Base-by-base conservation (phyloP, 1,140 invertebrate species). In the Oreohelix idahoensis region DNA sequence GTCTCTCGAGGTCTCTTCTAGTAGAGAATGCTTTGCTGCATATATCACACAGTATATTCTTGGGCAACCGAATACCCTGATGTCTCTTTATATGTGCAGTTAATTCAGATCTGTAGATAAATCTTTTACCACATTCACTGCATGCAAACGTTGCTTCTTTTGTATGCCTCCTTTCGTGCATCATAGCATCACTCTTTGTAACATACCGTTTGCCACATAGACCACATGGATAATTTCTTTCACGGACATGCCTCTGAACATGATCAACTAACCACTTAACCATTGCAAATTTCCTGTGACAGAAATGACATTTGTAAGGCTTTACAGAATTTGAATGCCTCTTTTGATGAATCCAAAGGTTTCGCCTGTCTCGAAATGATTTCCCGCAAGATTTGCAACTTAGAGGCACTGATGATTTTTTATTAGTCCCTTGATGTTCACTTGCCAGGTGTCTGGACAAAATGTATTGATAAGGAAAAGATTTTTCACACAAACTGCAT, bases 91-190 rank as follows among this genome's bases (percentile, higher is more conserved):
- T 23, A 39, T 71, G 69, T 15, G 69, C 32, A 71, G 10, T 71
- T 11, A 71, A 26, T 35, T 71, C 69, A 36, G 69, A 71, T 35
- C 29, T 71, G 23, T 71, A 71, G 2, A 71, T 39, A 35, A 71
- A 71, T 17, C 32, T 71, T n/a, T 71, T 71, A 36, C 32, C 32
- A 39, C 69, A 71, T 20, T 36, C 38, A 71, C 38, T 39, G n/a
- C 69, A 71, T 15, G 32, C 11, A 71, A 71, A 71, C 23, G 32
- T 71, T 71, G 32, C 38, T 11, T 71, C 69, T 35, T 36, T 36
- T 36, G 69, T 71, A 39, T 71, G 69, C 32, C 69, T 71, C 32
- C 69, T 71, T 35, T 71, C 38, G 23, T 71, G 69, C 69, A 71
- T 71, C 13, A 23, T 23, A 71, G 69, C 69, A 71, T 71, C 69